Evolutionary conservation across 2,113 vertebrate species (phyloP), one percentile per base, ranked within the genome.

Genomic region (Saguinus midas): DNA sequence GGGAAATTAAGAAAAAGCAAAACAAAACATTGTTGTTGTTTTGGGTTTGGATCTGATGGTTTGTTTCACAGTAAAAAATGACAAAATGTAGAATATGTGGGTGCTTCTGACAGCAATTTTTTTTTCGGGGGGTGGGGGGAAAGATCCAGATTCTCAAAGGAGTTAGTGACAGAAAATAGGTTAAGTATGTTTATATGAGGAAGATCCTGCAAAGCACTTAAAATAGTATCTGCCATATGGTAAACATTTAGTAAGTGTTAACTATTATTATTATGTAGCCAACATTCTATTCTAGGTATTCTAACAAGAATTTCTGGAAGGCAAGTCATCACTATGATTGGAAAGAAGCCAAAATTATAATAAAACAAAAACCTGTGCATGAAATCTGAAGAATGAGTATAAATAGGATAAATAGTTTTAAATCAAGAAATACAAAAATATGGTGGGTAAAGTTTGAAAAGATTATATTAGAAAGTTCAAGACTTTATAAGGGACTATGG

Each of bases 301-400:
- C 17, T n/a, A 95, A 66, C 50, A 85, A 96, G 57, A 87, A 90
- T 91, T 90, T 94, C 84, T 87, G 32, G 72, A 96, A 93, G 45
- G 12, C 58, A 93, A 80, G 27, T 80, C 37, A 91, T 96, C 23
- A 35, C 10, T 80, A 35, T 81, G 32, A 76, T 9, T 89, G 88
- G 89, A 75, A 16, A 88, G 27, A 96, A 89, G 45, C 40, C 6
- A 89, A 82, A 89, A 96, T n/a, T 66, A 91, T 35, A 90, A 76
- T 14, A 68, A 80, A 83, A 43, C 5, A 66, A 91, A 95, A 45
- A 87, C 37, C 27, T 92, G 50, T 55, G 57, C 35, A 87, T 81
- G 23, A 66, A 82, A 96, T 64, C n/a, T 84, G 32, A 72, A 84
- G 25, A 23, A 45, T 87, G 35, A 96, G 16, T 57, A 73, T 43